Evolutionary conservation across 2,113 vertebrate species (phyloP).

Genomic region (Aspidoscelis tigris): DNA sequence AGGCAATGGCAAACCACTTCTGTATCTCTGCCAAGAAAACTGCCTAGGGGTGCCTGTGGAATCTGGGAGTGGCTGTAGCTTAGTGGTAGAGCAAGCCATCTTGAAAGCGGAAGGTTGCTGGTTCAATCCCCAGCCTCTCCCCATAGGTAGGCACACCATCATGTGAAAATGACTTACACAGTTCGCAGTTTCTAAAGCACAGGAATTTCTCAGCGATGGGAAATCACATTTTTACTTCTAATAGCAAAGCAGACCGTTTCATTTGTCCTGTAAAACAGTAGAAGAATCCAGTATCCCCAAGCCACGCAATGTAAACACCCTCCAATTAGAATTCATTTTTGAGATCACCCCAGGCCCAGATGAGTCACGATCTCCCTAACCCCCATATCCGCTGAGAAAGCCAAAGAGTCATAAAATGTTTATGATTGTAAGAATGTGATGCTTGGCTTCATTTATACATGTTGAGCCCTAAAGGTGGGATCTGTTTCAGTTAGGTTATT

Average conservation of each 20-base stretch:
- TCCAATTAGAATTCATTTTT: background rate
- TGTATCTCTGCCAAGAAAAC: too few species aligned
- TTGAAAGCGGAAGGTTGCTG: too few species aligned
- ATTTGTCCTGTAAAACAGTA: slow-evolving; percentile 9
- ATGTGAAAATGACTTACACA: background rate
- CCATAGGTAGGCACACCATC: too few species aligned
- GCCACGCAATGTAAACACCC: slow-evolving; percentile 16
- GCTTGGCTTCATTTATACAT: background rate
- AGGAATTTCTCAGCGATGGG: background rate
- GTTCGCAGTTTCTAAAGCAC: background rate
- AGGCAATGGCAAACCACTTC: too few species aligned
- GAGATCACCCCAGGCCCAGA: background rate
- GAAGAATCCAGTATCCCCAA: background rate
- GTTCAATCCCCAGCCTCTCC: too few species aligned
- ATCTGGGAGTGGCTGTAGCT: too few species aligned
- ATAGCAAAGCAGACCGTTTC: background rate
- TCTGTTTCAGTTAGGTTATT: background rate
- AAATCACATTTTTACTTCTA: background rate
- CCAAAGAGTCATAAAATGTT: slow-evolving; percentile 5
- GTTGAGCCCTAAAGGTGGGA: background rate
- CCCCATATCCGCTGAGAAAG: slow-evolving; percentile 11
- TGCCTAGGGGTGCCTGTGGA: too few species aligned
- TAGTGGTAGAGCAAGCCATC: too few species aligned
- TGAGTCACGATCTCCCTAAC: slow-evolving; percentile 16
- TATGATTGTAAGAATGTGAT: slow-evolving; percentile 31